A percentile compares a stretch with the other conserved stretches of the same genome.
Evolutionary conservation across 2,797 vertebrate genomes (phyloP).

Genomic region (Chelonia mydas): DNA sequence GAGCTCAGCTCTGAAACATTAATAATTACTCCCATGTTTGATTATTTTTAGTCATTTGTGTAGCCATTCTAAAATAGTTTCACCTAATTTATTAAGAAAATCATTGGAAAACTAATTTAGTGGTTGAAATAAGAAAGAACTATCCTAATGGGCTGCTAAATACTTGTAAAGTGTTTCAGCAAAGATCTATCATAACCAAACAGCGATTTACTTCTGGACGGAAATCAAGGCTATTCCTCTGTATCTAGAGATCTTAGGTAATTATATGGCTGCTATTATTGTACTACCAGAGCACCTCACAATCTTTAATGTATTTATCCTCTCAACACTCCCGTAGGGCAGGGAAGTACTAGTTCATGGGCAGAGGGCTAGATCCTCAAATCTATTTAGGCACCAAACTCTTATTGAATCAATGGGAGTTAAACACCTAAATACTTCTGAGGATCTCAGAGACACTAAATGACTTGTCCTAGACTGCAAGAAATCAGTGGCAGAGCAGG

Average conservation of each 20-base stretch:
- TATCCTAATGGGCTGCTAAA: not conserved
- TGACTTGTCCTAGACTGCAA: not conserved
- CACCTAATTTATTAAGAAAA: not conserved
- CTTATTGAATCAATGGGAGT: not conserved
- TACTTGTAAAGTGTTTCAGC: not conserved
- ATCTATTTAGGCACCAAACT: not conserved
- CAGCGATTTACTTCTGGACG: not conserved
- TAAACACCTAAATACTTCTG: too few relatives aligned
- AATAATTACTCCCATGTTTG: not conserved
- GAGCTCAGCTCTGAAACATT: not conserved
- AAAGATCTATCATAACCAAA: not conserved
- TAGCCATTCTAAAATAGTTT: not conserved
- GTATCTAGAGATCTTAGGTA: not conserved
- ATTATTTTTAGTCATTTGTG: not conserved
- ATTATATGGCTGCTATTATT: not conserved
- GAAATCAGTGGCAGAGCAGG: not conserved
- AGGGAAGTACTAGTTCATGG: not conserved
- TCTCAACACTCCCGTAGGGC: not conserved
- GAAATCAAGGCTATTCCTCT: not conserved
- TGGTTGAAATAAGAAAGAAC: not conserved
- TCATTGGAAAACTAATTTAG: not conserved
- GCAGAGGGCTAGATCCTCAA: not conserved
- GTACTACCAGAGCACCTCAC: not conserved
- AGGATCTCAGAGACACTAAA: not conserved
- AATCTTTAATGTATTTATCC: not conserved